Evolutionary conservation across 2,888 invertebrate species (phyloP).

Genomic region (Erebia ligea): DNA sequence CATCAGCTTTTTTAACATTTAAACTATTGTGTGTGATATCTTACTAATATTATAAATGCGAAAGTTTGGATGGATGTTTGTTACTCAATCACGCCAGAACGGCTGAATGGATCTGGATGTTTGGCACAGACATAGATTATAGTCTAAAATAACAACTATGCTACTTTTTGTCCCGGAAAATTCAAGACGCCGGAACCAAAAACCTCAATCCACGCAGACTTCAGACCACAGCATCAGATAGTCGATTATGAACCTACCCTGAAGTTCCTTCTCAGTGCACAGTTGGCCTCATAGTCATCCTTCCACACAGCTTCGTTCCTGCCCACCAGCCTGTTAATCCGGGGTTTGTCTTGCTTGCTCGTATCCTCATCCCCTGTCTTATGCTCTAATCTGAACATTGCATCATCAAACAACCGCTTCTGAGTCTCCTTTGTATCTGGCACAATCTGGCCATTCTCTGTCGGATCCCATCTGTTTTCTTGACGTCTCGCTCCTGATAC

Average conservation of each 20-base stretch:
- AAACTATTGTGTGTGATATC: too few species aligned
- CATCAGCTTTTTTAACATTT: too few species aligned
- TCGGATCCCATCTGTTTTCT: constrained; percentile 99
- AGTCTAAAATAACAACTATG: too few species aligned
- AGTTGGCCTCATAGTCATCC: constrained; percentile 97
- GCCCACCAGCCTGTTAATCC: constrained; percentile 89
- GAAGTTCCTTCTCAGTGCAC: constrained; percentile 91
- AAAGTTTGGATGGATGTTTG: too few species aligned
- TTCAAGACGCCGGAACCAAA: background rate
- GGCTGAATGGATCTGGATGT: too few species aligned
- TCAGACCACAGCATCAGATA: too few species aligned
- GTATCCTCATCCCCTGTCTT: constrained; percentile 90
- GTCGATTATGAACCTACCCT: constrained; percentile 85
- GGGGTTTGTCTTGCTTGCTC: constrained; percentile 87
- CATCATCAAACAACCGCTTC: constrained; percentile 95
- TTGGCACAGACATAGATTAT: too few species aligned
- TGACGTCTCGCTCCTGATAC: constrained; percentile 97
- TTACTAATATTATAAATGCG: too few species aligned
- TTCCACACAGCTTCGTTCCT: constrained; percentile 92
- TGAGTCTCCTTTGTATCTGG: constrained; percentile 96
- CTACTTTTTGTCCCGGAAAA: too few species aligned
- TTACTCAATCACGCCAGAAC: too few species aligned
- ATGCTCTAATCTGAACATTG: constrained; percentile 99
- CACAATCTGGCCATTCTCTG: constrained; percentile 96
- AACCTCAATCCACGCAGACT: background rate